A percentile compares a stretch with the other conserved stretches of the same genome.
Evolutionary conservation across 2,797 vertebrate genomes (phyloP).

Genomic region (Cyprinella venusta): DNA sequence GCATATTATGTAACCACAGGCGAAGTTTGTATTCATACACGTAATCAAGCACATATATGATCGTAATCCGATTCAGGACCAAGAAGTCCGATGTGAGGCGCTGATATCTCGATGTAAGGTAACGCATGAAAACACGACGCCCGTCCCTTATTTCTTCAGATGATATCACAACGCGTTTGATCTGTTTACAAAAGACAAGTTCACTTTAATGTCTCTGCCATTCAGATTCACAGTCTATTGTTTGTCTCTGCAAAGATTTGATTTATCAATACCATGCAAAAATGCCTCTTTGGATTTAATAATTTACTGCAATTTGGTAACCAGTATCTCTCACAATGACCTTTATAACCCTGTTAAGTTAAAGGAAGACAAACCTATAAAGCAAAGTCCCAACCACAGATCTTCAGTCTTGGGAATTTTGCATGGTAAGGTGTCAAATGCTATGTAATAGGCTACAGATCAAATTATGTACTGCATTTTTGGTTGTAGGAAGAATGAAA

Average conservation of each 20-base stretch:
- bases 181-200: neutral
- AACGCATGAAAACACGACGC: neutral
- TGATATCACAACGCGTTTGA: neutral
- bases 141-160: neutral
- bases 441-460: neutral
- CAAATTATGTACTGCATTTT: neutral
- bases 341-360: constrained; percentile 27
- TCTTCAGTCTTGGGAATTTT: neutral
- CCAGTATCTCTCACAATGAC: neutral
- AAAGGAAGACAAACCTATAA: constrained; percentile 21
- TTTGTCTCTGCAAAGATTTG: neutral
- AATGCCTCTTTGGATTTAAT: neutral
- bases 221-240: neutral
- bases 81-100: neutral
- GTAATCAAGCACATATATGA: neutral
- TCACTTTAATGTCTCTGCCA: neutral
- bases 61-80: neutral
- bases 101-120: constrained; percentile 8
- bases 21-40: neutral
- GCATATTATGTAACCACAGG: neutral
- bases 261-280: neutral
- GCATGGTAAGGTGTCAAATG: neutral
- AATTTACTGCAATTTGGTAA: constrained; percentile 8
- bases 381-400: constrained; percentile 7
- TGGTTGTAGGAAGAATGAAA: neutral